These are phyloP conservation scores for human (Homo sapiens) DNA, from an alignment of 2,113 vertebrate species.

Conservation along the genomic window DNA sequence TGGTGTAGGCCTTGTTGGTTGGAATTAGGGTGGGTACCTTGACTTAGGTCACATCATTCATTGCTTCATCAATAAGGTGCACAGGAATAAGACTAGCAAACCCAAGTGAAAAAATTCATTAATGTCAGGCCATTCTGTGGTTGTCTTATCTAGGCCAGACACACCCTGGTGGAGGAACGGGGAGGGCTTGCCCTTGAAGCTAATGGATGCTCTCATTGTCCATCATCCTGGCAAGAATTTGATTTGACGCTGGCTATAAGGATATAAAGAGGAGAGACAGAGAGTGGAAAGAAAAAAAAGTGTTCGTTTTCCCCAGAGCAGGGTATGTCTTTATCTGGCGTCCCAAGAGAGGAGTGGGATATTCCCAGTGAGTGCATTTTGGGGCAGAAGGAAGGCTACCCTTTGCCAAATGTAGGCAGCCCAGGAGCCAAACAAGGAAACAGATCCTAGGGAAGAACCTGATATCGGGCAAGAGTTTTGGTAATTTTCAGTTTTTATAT, in stretches of 20 bases:
- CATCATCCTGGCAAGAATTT: background rate
- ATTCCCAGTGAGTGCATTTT: background rate
- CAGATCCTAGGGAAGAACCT: background rate
- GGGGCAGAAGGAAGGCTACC: background rate
- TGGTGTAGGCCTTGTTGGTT: background rate
- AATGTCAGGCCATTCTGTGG: background rate
- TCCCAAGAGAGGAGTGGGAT: background rate
- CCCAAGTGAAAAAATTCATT: background rate
- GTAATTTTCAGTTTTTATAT: background rate
- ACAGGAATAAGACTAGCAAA: background rate
- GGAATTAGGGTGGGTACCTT: background rate
- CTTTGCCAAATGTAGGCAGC: background rate
- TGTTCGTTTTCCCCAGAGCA: background rate
- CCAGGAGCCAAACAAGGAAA: background rate
- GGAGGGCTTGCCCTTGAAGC: background rate
- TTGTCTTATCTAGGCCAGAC: conserved; percentile 49
- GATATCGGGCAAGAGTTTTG: background rate
- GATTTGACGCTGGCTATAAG: background rate
- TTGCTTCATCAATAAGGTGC: background rate
- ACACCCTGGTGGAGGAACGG: background rate
- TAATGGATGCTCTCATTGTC: conserved; percentile 23
- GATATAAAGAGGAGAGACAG: background rate
- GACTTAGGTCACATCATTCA: background rate
- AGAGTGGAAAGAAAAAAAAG: background rate
- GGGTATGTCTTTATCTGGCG: background rate